Evolutionary conservation across 1,140 invertebrate genomes (phyloP), one percentile per base, ranked within the genome.

Genomic region (Neotoxoptera formosana): DNA sequence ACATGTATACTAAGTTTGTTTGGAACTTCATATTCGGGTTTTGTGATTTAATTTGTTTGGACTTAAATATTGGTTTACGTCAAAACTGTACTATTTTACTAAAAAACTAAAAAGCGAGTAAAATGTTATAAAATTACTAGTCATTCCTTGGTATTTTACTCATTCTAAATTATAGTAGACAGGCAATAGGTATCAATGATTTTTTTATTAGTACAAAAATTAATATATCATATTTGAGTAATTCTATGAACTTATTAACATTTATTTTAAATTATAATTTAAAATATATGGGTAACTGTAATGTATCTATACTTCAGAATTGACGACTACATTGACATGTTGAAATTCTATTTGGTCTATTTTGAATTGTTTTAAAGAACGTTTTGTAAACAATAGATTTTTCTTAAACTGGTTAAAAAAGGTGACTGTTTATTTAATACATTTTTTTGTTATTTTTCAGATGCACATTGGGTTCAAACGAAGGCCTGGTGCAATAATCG

Each of bases 401-500:
- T 67, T 67, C 30, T 67, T 67, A n/a, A n/a, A n/a, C 30, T 60
- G 7, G 8, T 21, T 14, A 34, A 23, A 21, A 36, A 36, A 83
- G 0, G 36, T 21, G 7, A 47, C 20, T 47, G 41, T 48, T 60
- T 76, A n/a, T 48, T 67, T 21, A 41, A 41, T 90, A 23, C 41
- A 34, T 88, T 89, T 36, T 90, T 94, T 93, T 94, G 93, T 48
- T 76, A 48, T 93, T 86, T 91, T 94, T 88, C 90, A 95, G 94
- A 94, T 94, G 83, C 93, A 90, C 21, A 94, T 90, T 67, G 83
- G 94, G 45, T 91, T 81, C 17, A 94, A 93, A 90, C 93, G 94
- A 94, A 91, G 96, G n/a, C 97, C 97, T 93, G 98, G 98, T 86
- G 98, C 98, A 94, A 98, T 98, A 94, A 98, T 98, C 94, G 97